Evolutionary conservation across 2,888 invertebrate genomes (phyloP), one percentile per base, ranked within the genome.

Genomic region (Lobophora halterata): DNA sequence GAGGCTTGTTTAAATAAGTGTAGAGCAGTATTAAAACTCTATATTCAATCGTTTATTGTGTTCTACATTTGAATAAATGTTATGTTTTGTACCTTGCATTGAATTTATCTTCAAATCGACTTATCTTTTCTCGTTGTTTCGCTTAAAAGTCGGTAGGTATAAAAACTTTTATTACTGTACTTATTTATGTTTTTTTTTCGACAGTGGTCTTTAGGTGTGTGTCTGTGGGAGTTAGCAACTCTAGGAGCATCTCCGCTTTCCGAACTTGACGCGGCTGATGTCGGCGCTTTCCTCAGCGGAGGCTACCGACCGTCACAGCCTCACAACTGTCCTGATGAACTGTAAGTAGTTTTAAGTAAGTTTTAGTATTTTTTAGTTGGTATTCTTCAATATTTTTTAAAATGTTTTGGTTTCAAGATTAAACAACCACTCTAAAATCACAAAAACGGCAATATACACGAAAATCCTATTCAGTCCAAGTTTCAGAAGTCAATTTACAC

Each of bases 161-260:
- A n/a, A n/a, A n/a, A n/a, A n/a, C n/a, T n/a, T n/a, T n/a, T n/a
- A n/a, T n/a, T n/a, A n/a, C n/a, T n/a, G n/a, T n/a, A n/a, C n/a
- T n/a, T n/a, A n/a, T n/a, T n/a, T n/a, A n/a, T n/a, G n/a, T n/a
- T 14, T 26, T 2, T 12, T 49, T 43, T 29, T 42, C 4, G 28
- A 5, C 69, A 96, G 93, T 98, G 98, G 98, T 93, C 97, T 2
- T 94, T 97, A 79, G 98, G 97, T n/a, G 95, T 98, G 30, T 91
- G 96, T 5, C 88, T 98, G 49, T 98, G 98, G 98, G 98, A 98
- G 80, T 80, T 98, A 66, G 92, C 95, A 51, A 97, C 97, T 2
- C 85, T 97, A 58, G 97, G 95, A 1, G 94, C 96, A 49, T 92
- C 96, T 63, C 98, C 98, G 0, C 94, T 97, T 65, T 91, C 93